Evolutionary conservation across 2,113 vertebrate genomes (phyloP), one percentile per base, ranked within the genome.

Genomic region (Emydocephalus ijimae): DNA sequence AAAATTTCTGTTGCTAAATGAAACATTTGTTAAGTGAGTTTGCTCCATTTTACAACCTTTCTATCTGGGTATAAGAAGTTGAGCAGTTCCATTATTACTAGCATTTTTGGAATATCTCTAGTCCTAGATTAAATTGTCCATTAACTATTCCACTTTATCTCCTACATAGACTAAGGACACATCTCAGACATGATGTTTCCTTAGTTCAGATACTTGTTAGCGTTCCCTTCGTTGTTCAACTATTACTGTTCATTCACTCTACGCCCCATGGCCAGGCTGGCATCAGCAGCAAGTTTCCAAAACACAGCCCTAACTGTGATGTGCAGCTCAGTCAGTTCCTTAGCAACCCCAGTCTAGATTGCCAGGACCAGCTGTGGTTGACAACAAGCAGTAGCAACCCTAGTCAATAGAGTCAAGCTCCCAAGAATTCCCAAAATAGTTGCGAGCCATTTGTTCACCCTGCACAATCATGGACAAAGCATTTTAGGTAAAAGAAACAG

Each of bases 221-320:
- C 23, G 15, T 61, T 86, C 91, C 69, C 87, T 45, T 15, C 26
- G 12, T 86, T 74, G 26, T 39, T 61, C 61, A 34, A 90, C 43
- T 81, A 81, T 81, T 81, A 52, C 74, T 57, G 23, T n/a, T 90
- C 29, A 59, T 57, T 59, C 54, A 52, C 69, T 55, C 1, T 8
- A 20, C 15, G 8, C 48, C 15, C 48, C 3, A 52, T 4, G 43
- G 55, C n/a, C 26, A 56, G 87, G 34, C 74, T 89, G 93, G 87
- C 91, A 87, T 64, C 88, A n/a, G 26, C 50, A 59, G 56, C 81
- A 86, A 91, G 92, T 95, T 95, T 95, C 95, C 94, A 95, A 95
- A 95, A 95, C 95, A 95, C 56, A 92, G 92, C 64, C 92, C 90
- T 93, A 95, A 94, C 93, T 95, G 91, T 93, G 92, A 90, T 43